These are phyloP conservation scores for Danio tinwini DNA, from an alignment of 2,797 vertebrate genomes.

Conservation along the genomic window DNA sequence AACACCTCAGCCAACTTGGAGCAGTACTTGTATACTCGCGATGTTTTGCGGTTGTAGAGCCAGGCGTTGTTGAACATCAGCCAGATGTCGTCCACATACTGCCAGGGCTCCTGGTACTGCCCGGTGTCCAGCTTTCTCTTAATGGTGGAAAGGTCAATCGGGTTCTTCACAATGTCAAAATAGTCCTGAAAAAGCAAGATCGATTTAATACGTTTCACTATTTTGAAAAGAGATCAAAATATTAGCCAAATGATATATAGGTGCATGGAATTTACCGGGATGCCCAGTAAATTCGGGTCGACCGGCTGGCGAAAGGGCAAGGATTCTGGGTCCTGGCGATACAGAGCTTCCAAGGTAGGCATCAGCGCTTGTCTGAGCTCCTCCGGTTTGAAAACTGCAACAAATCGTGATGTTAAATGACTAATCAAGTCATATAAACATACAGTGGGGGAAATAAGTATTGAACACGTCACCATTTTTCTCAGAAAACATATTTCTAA, in stretches of 20 bases:
- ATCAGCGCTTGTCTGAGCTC: conserved; percentile 96
- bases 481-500: too few species aligned
- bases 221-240: neutral
- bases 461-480: too few species aligned
- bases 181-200: conserved; percentile 83
- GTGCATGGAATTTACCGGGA: conserved; percentile 84
- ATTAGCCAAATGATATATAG: neutral
- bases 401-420: conserved; percentile 3
- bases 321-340: conserved; percentile 96
- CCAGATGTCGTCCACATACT: conserved; percentile 97
- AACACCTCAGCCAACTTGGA: conserved; percentile 97
- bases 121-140: conserved; percentile 97
- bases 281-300: conserved; percentile 92
- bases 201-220: neutral
- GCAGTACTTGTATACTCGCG: conserved; percentile 96
- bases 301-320: conserved; percentile 96
- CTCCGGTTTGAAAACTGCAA: conserved; percentile 94
- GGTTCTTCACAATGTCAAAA: conserved; percentile 96
- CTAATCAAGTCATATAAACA: neutral
- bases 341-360: conserved; percentile 95
- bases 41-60: conserved; percentile 99
- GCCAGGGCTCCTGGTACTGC: conserved; percentile 98
- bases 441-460: too few species aligned
- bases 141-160: conserved; percentile 97
- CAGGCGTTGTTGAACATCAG: conserved; percentile 96